phyloP scores from a whole-genome alignment of 2,888 invertebrate species.

The Drosophila tanythrix region DNA sequence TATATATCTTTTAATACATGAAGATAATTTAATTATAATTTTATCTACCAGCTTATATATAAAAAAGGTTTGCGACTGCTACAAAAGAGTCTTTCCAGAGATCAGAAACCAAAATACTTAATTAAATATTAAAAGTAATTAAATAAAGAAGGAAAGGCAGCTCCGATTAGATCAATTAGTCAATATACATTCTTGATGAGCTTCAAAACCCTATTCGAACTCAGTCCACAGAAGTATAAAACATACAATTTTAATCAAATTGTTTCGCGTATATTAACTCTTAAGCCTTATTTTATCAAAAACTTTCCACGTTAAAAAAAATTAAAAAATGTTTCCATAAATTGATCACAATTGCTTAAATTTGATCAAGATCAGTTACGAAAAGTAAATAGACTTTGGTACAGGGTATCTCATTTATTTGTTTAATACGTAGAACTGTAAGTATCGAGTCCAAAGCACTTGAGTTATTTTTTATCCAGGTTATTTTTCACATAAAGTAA shows the following conservation, averaged over 20 bases:
- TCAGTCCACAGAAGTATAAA: background rate
- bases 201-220: background rate
- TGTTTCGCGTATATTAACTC: background rate
- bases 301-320: background rate
- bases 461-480: background rate
- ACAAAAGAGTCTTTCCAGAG: background rate
- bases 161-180: background rate
- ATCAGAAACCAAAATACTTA: background rate
- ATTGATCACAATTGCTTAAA: background rate
- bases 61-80: background rate
- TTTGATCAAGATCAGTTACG: background rate
- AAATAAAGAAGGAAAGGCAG: background rate
- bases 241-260: background rate
- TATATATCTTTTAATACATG: background rate
- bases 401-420: background rate
- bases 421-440: background rate
- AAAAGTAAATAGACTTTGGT: accelerated
- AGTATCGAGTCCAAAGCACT: background rate
- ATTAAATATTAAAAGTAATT: too few species aligned
- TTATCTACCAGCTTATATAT: background rate
- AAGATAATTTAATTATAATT: background rate
- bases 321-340: background rate
- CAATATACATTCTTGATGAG: background rate
- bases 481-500: background rate
- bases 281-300: background rate